These are phyloP conservation scores for Aradophagus sp. DNA, from an alignment of 1,140 invertebrate species.

Conservation along the genomic window DNA sequence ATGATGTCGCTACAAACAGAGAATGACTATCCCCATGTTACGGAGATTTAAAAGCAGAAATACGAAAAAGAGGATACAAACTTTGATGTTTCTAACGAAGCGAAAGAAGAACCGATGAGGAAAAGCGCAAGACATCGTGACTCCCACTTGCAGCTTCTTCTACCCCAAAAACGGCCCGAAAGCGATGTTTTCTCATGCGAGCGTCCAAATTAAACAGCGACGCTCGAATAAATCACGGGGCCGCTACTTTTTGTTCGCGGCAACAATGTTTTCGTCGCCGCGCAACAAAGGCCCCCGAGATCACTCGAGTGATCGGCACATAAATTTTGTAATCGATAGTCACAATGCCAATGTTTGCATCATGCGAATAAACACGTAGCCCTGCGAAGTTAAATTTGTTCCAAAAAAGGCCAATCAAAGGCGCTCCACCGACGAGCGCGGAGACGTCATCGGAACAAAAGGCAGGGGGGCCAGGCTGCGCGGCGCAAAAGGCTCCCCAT, in stretches of 20 bases:
- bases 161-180: too few relatives aligned
- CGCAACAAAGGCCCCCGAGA: slow-evolving; percentile 18
- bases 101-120: too few relatives aligned
- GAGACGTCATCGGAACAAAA: too few relatives aligned
- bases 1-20: too few relatives aligned
- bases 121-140: too few relatives aligned
- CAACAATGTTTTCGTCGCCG: slow-evolving; percentile 15
- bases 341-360: slow-evolving; percentile 41
- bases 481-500: slow-evolving; percentile 31
- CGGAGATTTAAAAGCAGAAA: too few relatives aligned
- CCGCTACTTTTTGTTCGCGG: neutral
- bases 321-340: slow-evolving; percentile 43
- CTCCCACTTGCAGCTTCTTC: too few relatives aligned
- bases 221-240: slow-evolving; percentile 1
- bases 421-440: slow-evolving; percentile 2
- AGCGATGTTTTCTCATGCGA: too few relatives aligned
- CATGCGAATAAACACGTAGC: slow-evolving; percentile 43
- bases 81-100: too few relatives aligned
- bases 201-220: too few relatives aligned
- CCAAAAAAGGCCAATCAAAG: slow-evolving; percentile 47
- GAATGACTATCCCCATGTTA: too few relatives aligned
- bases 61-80: too few relatives aligned
- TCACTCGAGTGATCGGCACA: slow-evolving; percentile 26
- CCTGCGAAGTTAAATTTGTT: slow-evolving; percentile 44
- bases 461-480: slow-evolving; percentile 26